Base-by-base conservation (phyloP, 1,140 invertebrate species). In the Micrasema longulum region DNA sequence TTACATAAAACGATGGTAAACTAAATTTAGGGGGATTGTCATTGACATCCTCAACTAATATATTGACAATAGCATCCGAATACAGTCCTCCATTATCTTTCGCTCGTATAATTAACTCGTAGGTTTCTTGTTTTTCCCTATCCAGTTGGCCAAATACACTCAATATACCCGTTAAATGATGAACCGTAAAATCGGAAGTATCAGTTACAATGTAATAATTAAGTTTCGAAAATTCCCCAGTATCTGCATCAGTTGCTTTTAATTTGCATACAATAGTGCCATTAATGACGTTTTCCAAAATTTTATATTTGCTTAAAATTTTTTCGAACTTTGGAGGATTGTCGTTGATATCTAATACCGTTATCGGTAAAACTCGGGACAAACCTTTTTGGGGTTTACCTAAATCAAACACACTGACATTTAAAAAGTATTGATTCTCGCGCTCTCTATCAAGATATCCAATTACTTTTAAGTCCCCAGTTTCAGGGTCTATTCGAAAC, bases 11-110 rank as follows among this genome's bases (percentile, higher is more conserved):
- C 52, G 84, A 88, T 11, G 87, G 77, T 1, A 92, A 80, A 23
- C 88, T 87, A 75, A 96, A 97, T 48, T 83, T 86, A 0, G 95
- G 95, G 0, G 91, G 84, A 79, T 95, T 95, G 81, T 97, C 95
- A 77, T 97, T 97, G 12, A 94, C 89, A 78, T 97, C 95, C 71
- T 92, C 89, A 3, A 96, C 88, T 2, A 87, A 85, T 14, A 96
- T 87, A 14, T 91, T 81, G 18, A 95, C 88, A 2, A 91, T 72
- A 3, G 92, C 91, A 69, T 93, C 91, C 0, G 91, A 89, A 72
- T 89, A 89, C 3, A 94, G 80, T 1, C 87, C 88, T 12, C 85
- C 87, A 52, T 86, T 83, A 78, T 96, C 95, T 12, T 88, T 89
- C 0, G 94, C 95, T 22, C 90, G 84, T 12, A 96, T 90, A 60